Conservation (phyloP, 2,888 invertebrate species). For the Calliopum simillimum region DNA sequence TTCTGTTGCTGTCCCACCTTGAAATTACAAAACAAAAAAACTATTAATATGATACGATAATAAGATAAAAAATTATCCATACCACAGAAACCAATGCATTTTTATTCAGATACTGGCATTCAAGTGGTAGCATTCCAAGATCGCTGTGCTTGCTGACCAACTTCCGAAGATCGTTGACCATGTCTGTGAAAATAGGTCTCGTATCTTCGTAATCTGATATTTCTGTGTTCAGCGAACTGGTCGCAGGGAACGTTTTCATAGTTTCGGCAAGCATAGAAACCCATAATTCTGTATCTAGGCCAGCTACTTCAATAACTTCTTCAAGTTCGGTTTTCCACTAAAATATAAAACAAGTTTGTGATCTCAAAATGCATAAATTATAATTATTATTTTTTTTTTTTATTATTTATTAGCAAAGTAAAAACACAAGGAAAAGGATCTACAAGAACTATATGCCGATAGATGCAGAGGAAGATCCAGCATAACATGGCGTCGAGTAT, state of each 20-base stretch:
- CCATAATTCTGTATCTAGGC: slow-evolving; percentile 95
- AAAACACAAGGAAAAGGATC: no score
- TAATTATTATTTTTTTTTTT: slow-evolving; percentile 12
- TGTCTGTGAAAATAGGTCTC: slow-evolving; percentile 88
- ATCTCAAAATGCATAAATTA: no score
- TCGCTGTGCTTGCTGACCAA: slow-evolving; percentile 87
- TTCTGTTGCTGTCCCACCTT: slow-evolving; percentile 83
- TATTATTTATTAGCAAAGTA: neutral
- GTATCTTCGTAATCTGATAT: slow-evolving; percentile 90
- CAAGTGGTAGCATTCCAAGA: slow-evolving; percentile 88
- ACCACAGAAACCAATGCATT: slow-evolving; percentile 90
- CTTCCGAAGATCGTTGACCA: slow-evolving; percentile 86
- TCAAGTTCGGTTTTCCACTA: slow-evolving; percentile 95
- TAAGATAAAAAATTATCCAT: slow-evolving; percentile 45
- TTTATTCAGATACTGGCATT: slow-evolving; percentile 96
- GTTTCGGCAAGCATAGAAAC: slow-evolving; percentile 97
- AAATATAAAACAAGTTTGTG: neutral
- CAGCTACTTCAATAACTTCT: slow-evolving; percentile 93
- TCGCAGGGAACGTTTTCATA: slow-evolving; percentile 91
- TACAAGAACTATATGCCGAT: no score
- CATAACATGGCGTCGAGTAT: no score
- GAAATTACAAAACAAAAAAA: neutral
- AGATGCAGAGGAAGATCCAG: no score
- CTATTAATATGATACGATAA: neutral
- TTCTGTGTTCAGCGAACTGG: slow-evolving; percentile 90